These are phyloP conservation scores for Sarcophaga subvicina DNA, from an alignment of 2,888 invertebrate genomes.

Conservation along the genomic window DNA sequence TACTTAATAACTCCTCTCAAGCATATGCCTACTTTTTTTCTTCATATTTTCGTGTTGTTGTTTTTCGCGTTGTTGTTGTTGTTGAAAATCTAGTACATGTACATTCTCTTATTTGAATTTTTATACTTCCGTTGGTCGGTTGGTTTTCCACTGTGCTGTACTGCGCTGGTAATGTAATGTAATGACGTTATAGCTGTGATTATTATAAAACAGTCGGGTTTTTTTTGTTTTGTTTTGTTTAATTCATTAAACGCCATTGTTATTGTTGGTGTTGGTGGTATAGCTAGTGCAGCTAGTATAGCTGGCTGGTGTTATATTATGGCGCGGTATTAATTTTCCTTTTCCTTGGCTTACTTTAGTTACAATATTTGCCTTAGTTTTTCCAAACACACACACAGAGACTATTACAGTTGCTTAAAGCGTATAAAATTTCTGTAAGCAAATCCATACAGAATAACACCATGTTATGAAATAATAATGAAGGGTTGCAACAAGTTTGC, in stretches of 20 bases:
- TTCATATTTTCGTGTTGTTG: constrained; percentile 14
- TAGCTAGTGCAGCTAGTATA: neutral
- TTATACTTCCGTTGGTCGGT: constrained; percentile 61
- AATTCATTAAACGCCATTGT: too few species aligned
- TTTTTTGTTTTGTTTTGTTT: constrained; percentile 5
- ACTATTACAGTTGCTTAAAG: too few species aligned
- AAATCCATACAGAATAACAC: too few species aligned
- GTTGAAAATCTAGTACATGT: too few species aligned
- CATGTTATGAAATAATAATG: too few species aligned
- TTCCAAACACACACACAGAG: too few species aligned
- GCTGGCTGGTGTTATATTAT: neutral
- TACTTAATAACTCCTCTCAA: constrained; percentile 43
- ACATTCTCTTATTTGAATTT: constrained; percentile 58
- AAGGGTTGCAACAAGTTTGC: constrained; percentile 23
- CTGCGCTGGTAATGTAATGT: too few species aligned
- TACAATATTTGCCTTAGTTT: constrained; percentile 39
- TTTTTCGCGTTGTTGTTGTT: too few species aligned
- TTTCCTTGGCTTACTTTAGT: constrained; percentile 53
- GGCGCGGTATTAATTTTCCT: constrained; percentile 37
- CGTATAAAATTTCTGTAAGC: too few species aligned
- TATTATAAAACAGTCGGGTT: constrained; percentile 46
- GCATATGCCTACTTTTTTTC: constrained; percentile 34
- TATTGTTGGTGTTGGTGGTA: neutral
- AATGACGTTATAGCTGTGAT: constrained; percentile 33
- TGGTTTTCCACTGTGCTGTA: neutral